A percentile compares a stretch with the other conserved stretches of the same genome.
These are phyloP conservation scores for Astropecten irregularis DNA, from an alignment of 53 echinoderm and acorn worm genomes.

Conservation along the genomic window DNA sequence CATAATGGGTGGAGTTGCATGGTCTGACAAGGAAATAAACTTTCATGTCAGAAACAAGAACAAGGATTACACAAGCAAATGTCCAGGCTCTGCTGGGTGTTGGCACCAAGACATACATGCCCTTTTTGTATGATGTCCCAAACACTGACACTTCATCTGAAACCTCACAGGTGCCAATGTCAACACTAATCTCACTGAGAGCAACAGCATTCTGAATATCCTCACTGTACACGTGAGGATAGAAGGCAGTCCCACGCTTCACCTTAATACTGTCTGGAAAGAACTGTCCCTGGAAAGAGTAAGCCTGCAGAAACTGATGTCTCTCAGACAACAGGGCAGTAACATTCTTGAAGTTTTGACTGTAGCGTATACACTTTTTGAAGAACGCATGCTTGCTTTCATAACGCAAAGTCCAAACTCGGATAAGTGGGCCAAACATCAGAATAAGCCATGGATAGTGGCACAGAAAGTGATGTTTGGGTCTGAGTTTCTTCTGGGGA, in stretches of 20 bases:
- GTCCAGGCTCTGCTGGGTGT: not conserved
- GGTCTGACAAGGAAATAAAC: conserved; percentile 27
- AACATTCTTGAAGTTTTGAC: conserved; percentile 68
- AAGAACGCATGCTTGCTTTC: conserved; percentile 56
- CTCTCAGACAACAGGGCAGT: conserved; percentile 59
- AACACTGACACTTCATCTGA: conserved; percentile 21
- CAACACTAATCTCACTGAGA: not conserved
- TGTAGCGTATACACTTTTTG: conserved; percentile 23
- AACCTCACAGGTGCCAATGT: conserved; percentile 15
- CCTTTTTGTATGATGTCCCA: conserved; percentile 59
- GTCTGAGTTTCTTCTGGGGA: conserved; percentile 45
- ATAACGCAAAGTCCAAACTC: conserved; percentile 48
- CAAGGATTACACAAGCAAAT: conserved; percentile 58
- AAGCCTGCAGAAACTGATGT: conserved; percentile 66
- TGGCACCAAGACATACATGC: conserved; percentile 23
- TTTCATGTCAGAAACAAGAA: not conserved
- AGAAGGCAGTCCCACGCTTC: not conserved
- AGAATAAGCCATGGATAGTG: conserved; percentile 43
- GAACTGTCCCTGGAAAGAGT: conserved; percentile 45
- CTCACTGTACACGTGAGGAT: conserved; percentile 11
- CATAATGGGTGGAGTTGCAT: not conserved
- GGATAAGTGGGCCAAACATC: conserved; percentile 63
- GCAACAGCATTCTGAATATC: conserved; percentile 24
- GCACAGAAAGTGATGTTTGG: conserved; percentile 69
- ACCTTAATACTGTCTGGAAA: conserved; percentile 35